Evolutionary conservation across 2,797 vertebrate genomes (phyloP).

Genomic region (Euphonia xanthogaster): DNA sequence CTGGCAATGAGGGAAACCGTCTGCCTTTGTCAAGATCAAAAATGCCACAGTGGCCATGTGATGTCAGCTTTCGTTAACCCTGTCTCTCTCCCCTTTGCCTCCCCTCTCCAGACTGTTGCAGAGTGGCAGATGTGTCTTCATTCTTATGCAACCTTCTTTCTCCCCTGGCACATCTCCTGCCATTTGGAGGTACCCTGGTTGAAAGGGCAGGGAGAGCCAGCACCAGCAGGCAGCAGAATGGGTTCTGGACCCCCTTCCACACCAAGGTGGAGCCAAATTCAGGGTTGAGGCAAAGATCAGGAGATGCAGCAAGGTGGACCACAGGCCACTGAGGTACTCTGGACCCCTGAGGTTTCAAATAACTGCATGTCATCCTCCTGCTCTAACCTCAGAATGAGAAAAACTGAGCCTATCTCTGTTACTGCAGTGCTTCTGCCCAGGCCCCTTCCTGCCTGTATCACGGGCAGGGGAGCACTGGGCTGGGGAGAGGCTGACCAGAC

Average conservation of each 20-base stretch:
- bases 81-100: background rate
- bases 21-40: constrained; percentile 63
- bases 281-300: background rate
- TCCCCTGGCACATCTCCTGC: background rate
- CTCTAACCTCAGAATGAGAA: background rate
- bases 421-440: background rate
- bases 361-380: background rate
- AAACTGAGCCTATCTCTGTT: background rate
- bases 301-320: background rate
- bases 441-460: background rate
- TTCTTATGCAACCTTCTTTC: background rate
- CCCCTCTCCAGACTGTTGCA: background rate
- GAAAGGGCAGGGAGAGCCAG: background rate
- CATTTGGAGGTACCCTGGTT: background rate
- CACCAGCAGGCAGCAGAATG: background rate
- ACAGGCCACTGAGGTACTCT: background rate
- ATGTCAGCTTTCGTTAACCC: constrained; percentile 16
- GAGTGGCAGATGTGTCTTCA: background rate
- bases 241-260: background rate
- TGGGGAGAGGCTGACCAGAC: background rate
- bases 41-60: background rate
- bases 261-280: background rate
- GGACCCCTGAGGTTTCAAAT: background rate
- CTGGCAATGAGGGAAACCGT: background rate
- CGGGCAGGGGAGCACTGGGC: rapidly evolving